Conservation (phyloP, 2,113 vertebrate species). For the Neotoma lepida region DNA sequence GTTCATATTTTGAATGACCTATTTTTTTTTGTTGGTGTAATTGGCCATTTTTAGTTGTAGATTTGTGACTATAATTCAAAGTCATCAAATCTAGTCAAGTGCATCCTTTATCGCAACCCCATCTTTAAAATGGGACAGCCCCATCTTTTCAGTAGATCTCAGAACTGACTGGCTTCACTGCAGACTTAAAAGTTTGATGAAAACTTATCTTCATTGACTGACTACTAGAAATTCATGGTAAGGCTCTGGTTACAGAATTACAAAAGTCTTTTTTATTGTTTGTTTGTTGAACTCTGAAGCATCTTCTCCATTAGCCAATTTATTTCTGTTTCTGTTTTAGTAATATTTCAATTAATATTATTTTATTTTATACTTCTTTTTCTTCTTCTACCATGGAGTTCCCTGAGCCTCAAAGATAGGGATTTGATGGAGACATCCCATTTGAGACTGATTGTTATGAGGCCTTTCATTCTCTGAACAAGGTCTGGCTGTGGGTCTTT, state of each 20-base stretch:
- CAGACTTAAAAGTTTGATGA: neutral
- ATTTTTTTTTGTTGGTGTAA: neutral
- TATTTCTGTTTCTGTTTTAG: neutral
- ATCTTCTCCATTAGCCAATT: neutral
- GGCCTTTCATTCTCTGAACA: too few relatives aligned
- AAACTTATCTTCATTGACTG: neutral
- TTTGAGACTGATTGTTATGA: too few relatives aligned
- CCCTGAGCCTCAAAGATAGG: neutral
- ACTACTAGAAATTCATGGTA: neutral
- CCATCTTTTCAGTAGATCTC: neutral
- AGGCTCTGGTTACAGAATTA: neutral
- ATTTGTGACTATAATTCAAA: neutral
- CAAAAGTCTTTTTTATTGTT: neutral
- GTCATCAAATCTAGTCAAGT: neutral
- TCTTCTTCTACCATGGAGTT: neutral
- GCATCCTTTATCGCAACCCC: neutral
- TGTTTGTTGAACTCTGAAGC: neutral
- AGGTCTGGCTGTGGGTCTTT: neutral
- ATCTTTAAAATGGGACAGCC: neutral
- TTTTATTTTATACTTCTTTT: neutral
- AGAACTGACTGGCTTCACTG: too few relatives aligned
- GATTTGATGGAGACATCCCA: neutral
- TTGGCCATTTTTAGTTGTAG: neutral
- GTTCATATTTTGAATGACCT: neutral
- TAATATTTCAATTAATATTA: neutral